These are phyloP conservation scores for Notodonta ziczac DNA, from an alignment of 2,888 invertebrate species.

Conservation along the genomic window DNA sequence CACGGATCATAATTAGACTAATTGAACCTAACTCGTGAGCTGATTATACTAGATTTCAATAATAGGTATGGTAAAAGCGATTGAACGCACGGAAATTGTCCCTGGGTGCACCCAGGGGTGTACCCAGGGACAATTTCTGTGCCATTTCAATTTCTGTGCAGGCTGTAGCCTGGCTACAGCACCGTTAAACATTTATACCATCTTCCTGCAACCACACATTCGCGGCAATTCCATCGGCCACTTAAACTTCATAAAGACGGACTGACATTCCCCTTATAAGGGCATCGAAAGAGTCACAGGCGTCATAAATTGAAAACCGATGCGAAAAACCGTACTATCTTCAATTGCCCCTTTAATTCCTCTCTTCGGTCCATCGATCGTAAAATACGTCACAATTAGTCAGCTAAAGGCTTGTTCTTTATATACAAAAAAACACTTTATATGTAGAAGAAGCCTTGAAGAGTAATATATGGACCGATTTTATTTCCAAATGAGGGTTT, in stretches of 20 bases:
- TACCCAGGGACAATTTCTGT: too few species aligned
- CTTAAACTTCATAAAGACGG: constrained; percentile 52
- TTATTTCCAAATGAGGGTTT: constrained; percentile 65
- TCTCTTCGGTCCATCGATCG: constrained; percentile 59
- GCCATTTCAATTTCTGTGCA: too few species aligned
- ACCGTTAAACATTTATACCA: constrained; percentile 38
- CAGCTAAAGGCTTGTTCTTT: constrained; percentile 65
- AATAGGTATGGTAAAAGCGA: too few species aligned
- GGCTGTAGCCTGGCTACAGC: too few species aligned
- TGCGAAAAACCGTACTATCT: constrained; percentile 71
- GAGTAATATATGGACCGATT: constrained; percentile 50
- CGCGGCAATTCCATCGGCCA: constrained; percentile 50
- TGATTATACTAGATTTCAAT: too few species aligned
- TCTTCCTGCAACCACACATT: constrained; percentile 48
- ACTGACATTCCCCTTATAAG: constrained; percentile 61
- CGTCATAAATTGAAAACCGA: constrained; percentile 68
- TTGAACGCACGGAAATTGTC: too few species aligned
- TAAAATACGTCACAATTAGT: constrained; percentile 81
- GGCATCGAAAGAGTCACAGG: constrained; percentile 57
- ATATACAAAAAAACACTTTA: constrained; percentile 50
- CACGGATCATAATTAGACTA: too few species aligned
- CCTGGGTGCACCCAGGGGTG: too few species aligned
- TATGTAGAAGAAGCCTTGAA: constrained; percentile 53
- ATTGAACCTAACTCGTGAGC: too few species aligned
- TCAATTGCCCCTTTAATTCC: constrained; percentile 73